phyloP scores from a whole-genome alignment of 2,888 invertebrate genomes.

The Coelinius sp. region DNA sequence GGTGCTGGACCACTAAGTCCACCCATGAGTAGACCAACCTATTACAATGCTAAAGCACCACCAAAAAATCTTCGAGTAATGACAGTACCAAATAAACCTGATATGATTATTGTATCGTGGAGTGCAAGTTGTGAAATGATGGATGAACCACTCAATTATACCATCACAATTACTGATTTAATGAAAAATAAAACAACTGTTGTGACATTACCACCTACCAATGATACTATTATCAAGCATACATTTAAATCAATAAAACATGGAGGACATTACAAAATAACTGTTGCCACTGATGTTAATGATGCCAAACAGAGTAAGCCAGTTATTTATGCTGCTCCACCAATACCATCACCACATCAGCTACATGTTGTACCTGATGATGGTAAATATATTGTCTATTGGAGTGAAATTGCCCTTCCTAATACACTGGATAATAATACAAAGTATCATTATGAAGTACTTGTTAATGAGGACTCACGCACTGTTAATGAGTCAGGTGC shows the following conservation, averaged over 20 bases:
- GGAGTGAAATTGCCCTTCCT: constrained; percentile 74
- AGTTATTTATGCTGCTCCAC: constrained; percentile 73
- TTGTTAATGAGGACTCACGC: constrained; percentile 75
- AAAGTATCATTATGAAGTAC: constrained; percentile 77
- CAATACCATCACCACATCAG: constrained; percentile 77
- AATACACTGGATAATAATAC: constrained; percentile 52
- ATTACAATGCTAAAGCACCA: constrained; percentile 77
- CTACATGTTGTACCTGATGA: constrained; percentile 75
- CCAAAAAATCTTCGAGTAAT: constrained; percentile 78
- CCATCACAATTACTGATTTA: constrained; percentile 73
- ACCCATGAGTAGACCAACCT: constrained; percentile 74
- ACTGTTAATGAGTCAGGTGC: constrained; percentile 70
- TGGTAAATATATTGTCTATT: constrained; percentile 78
- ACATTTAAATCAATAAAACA: constrained; percentile 73
- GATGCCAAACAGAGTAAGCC: constrained; percentile 72
- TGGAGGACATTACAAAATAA: constrained; percentile 74
- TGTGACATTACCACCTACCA: constrained; percentile 72
- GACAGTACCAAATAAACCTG: constrained; percentile 63
- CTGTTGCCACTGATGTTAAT: constrained; percentile 71
- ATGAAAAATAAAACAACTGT: constrained; percentile 69
- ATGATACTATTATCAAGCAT: constrained; percentile 72
- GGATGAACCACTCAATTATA: constrained; percentile 73
- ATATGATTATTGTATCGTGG: constrained; percentile 79
- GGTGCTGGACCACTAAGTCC: constrained; percentile 79
- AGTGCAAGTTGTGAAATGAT: constrained; percentile 78